Conservation (phyloP, 1,140 invertebrate species). For the Phortica variegata region DNA sequence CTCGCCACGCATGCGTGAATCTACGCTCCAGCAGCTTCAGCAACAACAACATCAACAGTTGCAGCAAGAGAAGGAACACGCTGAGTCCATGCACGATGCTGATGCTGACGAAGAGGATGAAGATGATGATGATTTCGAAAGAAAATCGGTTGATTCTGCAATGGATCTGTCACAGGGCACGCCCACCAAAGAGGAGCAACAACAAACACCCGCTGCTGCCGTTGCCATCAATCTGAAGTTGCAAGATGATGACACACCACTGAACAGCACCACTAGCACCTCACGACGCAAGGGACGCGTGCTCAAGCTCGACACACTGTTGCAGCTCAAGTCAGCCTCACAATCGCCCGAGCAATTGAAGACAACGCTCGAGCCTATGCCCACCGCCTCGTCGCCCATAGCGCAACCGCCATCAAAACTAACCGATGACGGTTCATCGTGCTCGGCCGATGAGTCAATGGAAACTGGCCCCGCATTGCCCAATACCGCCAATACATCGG, state of each 20-base stretch:
- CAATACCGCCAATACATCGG: conserved; percentile 27
- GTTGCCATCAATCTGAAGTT: conserved; percentile 44
- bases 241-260: conserved; percentile 44
- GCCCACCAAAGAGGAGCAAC: conserved; percentile 37
- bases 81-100: conserved; percentile 19
- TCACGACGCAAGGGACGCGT: conserved; percentile 44
- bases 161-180: conserved; percentile 53
- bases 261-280: conserved; percentile 35
- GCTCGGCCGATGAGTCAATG: conserved; percentile 47
- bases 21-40: conserved; percentile 37
- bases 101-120: conserved; percentile 35
- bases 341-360: conserved; percentile 37
- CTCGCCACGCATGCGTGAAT: conserved; percentile 43
- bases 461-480: conserved; percentile 25
- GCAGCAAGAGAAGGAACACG: conserved; percentile 2
- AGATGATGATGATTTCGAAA: conserved; percentile 44
- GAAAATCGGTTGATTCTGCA: conserved; percentile 48
- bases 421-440: conserved; percentile 35
- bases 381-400: conserved; percentile 40
- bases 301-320: conserved; percentile 41
- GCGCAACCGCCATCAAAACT: conserved; percentile 23
- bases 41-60: conserved; percentile 16
- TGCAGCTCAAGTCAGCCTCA: conserved; percentile 35
- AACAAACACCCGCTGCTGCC: conserved; percentile 14
- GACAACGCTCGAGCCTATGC: conserved; percentile 13